Base-by-base conservation (phyloP, 2,888 invertebrate genomes). In the Halocaridina rubra region DNA sequence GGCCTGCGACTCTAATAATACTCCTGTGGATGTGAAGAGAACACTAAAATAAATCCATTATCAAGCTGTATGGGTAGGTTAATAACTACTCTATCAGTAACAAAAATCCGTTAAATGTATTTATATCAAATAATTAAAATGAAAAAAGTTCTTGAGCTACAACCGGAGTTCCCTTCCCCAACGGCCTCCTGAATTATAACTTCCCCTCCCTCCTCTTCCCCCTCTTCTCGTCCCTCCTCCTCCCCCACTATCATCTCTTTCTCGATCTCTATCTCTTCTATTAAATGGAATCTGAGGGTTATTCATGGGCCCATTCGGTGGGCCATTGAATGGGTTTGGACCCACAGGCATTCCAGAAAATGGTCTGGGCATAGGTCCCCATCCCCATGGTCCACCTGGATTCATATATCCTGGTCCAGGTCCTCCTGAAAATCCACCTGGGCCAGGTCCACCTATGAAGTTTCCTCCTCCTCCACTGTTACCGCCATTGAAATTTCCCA, bases 331-430 rank as follows among this genome's bases (percentile, higher is more conserved):
- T 3, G 78, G 77, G 64, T 69, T 67, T 61, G 82, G 78, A 7
- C 82, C 78, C 29, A 82, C 13, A 39, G 77, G 78, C 71, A 82
- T 30, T 2, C 72, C 75, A 22, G 77, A 71, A 59, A 78, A 82
- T 57, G 82, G 82, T 13, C 82, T 72, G 29, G 71, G 80, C 72
- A 80, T 80, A 24, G 82, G 78, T 19, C 33, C 71, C 72, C 78
- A 71, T n/a, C 67, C 82, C 82, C 82, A 82, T n/a, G 82, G 78
- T 16, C 82, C 82, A 29, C 77, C 78, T 27, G 71, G 82, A n/a
- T 71, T 77, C 82, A 77, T 82, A 30, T 77, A 82, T n/a, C 81
- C 81, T 27, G 76, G 76, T 19, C 80, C 80, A 19, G 71, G 71
- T 3, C 53, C 75, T 19, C 69, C 61, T 0, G 64, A 67, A 29